Percentiles rank a stretch among this genome's conserved stretches.
These are phyloP conservation scores for Actenoides hombroni DNA, from an alignment of 2,113 vertebrate genomes.

Conservation along the genomic window DNA sequence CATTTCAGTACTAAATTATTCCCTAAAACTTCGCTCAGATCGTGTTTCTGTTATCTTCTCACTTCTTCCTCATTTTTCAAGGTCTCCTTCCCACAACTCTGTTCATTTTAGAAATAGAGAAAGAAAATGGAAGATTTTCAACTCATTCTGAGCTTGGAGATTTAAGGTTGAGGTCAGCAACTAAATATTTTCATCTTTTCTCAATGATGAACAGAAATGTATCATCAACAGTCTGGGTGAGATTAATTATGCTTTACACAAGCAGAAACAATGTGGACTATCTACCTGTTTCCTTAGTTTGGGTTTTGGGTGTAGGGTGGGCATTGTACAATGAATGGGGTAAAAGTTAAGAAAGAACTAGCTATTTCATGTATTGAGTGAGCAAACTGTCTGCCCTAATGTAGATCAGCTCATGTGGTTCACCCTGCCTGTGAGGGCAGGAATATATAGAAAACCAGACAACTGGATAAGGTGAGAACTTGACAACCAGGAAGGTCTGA, in stretches of 20 bases:
- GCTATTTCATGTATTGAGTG: not conserved
- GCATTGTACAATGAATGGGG: not conserved
- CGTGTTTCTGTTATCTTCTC: not conserved
- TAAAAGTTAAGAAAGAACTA: not conserved
- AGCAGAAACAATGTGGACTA: not conserved
- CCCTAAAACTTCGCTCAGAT: not conserved
- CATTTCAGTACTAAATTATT: not conserved
- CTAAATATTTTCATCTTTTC: not conserved
- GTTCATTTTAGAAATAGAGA: not conserved
- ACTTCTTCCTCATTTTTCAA: not conserved
- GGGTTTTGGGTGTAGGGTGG: not conserved
- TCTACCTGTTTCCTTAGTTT: not conserved
- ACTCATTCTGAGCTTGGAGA: not conserved
- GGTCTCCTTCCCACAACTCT: not conserved
- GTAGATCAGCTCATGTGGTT: not conserved
- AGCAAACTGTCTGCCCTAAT: not conserved
- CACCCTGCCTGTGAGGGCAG: not conserved
- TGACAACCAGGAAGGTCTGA: not conserved
- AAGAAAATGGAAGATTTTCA: not conserved
- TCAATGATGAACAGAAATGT: not conserved
- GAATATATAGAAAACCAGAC: not conserved
- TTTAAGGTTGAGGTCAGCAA: not conserved
- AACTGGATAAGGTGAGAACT: not conserved
- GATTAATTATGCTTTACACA: not conserved
- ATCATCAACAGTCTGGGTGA: not conserved